These are phyloP conservation scores for Gyrodactylus bullatarudis DNA, from an alignment of 1,140 invertebrate species.

Conservation along the genomic window DNA sequence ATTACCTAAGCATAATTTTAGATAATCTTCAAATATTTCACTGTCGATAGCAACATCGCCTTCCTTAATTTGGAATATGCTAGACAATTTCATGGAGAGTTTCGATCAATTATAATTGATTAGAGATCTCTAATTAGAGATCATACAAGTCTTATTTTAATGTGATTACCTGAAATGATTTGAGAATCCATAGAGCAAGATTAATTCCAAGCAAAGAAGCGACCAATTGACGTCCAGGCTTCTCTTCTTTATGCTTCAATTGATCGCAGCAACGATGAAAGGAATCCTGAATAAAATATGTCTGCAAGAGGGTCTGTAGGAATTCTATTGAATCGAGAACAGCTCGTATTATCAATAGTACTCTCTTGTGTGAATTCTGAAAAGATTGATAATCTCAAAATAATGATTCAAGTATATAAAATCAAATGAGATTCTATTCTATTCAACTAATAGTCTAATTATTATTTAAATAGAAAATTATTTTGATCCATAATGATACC, in stretches of 20 bases:
- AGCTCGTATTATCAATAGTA: not conserved
- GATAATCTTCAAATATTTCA: no score
- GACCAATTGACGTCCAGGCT: not conserved
- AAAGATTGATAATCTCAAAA: not conserved
- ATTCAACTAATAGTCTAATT: no score
- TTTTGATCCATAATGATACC: no score
- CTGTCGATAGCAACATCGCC: no score
- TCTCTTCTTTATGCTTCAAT: not conserved
- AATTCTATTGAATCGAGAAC: not conserved
- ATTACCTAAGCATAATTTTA: no score
- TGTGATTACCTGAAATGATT: slow-evolving; percentile 1
- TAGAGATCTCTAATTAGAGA: no score
- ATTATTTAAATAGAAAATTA: no score
- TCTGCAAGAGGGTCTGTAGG: not conserved
- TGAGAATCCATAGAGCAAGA: not conserved
- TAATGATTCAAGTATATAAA: no score
- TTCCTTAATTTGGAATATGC: no score
- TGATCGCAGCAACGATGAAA: slow-evolving; percentile 2
- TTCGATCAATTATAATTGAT: no score
- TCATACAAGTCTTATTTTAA: not conserved
- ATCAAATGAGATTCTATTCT: no score
- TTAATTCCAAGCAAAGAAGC: slow-evolving; percentile 2
- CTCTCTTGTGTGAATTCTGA: not conserved
- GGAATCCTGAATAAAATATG: slow-evolving; percentile 4
- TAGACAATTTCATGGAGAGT: no score